Conservation (phyloP, 2,797 vertebrate genomes). For the Bradypodion pumilum region DNA sequence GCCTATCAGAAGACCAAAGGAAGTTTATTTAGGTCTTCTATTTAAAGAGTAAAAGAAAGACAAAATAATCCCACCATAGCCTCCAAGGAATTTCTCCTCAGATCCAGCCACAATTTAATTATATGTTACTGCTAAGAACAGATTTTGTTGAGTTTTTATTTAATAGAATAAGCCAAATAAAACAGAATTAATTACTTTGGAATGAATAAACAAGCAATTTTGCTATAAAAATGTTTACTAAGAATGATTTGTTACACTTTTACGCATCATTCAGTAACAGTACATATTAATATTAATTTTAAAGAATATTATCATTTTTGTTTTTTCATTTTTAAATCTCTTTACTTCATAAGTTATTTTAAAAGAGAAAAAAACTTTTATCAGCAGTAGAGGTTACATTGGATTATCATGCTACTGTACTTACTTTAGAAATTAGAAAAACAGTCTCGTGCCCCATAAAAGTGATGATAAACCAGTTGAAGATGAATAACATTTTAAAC, state of each 20-base stretch:
- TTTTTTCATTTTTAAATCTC: not conserved
- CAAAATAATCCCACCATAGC: not conserved
- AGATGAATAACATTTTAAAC: slow-evolving; percentile 26
- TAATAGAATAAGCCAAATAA: slow-evolving; percentile 39
- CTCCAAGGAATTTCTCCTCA: not conserved
- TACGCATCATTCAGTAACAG: slow-evolving; percentile 40
- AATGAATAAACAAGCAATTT: slow-evolving; percentile 47
- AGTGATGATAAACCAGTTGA: slow-evolving; percentile 40
- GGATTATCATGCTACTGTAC: not conserved
- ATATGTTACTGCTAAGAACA: not conserved
- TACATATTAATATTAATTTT: slow-evolving; percentile 29
- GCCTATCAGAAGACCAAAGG: too few species aligned
- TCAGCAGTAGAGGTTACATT: not conserved
- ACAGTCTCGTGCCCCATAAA: slow-evolving; percentile 50
- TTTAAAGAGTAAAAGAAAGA: too few species aligned
- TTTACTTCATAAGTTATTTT: slow-evolving; percentile 1
- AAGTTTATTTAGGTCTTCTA: too few species aligned
- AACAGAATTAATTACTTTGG: slow-evolving; percentile 60
- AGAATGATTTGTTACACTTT: slow-evolving; percentile 30
- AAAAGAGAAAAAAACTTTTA: not conserved
- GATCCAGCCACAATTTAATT: not conserved
- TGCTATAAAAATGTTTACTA: slow-evolving; percentile 41
- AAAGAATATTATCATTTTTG: slow-evolving; percentile 39
- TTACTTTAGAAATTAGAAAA: slow-evolving; percentile 45
- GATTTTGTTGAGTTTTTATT: not conserved